Conservation (phyloP, 2,888 invertebrate genomes). For the Copidosoma aretas region DNA sequence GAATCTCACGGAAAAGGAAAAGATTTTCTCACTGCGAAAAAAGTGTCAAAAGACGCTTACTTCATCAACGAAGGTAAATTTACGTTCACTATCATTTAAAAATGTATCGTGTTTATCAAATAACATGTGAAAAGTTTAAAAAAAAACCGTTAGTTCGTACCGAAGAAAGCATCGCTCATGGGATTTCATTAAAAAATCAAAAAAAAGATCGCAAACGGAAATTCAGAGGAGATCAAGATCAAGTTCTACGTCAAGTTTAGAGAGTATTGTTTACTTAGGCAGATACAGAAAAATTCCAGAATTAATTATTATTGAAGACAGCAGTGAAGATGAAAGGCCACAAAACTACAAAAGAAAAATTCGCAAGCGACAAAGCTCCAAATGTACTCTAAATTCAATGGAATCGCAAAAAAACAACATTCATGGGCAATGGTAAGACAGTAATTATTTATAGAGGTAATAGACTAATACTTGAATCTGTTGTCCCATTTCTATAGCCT, state of each 20-base stretch:
- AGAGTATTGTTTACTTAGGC: constrained; percentile 51
- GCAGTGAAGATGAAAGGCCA: constrained; percentile 29
- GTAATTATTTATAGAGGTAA: background rate
- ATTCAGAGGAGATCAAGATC: constrained; percentile 2
- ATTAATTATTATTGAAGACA: constrained; percentile 50
- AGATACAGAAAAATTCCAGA: constrained; percentile 49
- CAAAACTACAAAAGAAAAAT: constrained; percentile 5
- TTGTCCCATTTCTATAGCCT: constrained; percentile 10
- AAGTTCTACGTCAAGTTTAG: constrained; percentile 18
- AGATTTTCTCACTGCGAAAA: constrained; percentile 4
- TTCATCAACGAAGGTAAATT: no score
- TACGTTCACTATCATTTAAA: no score
- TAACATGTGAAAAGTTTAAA: background rate
- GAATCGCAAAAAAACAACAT: background rate
- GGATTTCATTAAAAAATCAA: background rate
- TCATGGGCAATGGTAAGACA: background rate
- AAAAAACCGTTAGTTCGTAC: background rate
- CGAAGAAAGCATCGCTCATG: constrained; percentile 17
- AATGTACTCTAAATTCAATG: background rate
- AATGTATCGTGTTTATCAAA: no score
- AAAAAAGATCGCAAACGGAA: background rate
- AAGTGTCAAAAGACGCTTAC: constrained; percentile 2
- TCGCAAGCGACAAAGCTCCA: constrained; percentile 11
- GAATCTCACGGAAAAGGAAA: constrained; percentile 17
- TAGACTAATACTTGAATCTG: constrained; percentile 1